Conservation (phyloP, 2,797 vertebrate species). For the Pempheris klunzingeri region DNA sequence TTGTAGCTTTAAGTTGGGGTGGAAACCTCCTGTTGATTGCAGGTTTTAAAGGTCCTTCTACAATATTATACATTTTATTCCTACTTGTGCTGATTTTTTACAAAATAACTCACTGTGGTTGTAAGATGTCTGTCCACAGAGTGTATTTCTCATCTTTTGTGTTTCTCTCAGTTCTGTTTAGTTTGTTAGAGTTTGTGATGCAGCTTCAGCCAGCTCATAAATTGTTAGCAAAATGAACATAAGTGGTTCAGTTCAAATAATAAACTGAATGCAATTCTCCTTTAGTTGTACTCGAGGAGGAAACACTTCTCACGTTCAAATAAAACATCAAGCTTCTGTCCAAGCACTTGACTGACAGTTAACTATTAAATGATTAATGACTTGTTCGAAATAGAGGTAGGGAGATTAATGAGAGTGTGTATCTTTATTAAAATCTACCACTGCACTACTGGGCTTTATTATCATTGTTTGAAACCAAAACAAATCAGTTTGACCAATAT, state of each 20-base stretch:
- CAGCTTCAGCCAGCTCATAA: neutral
- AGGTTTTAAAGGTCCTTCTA: no score
- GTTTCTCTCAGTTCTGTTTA: neutral
- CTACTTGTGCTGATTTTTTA: neutral
- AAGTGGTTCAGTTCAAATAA: neutral
- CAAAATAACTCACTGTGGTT: neutral
- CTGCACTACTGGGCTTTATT: neutral
- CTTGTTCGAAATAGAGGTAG: neutral
- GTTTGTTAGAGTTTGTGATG: neutral
- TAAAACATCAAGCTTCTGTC: neutral
- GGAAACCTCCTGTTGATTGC: neutral
- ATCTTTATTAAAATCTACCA: neutral
- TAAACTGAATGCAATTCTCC: neutral
- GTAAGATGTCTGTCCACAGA: neutral
- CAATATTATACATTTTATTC: neutral
- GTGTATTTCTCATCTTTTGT: neutral
- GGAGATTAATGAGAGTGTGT: neutral
- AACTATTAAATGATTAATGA: conserved; percentile 15
- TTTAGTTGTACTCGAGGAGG: neutral
- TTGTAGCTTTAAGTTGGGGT: neutral
- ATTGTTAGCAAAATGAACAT: neutral
- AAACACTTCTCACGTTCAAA: neutral
- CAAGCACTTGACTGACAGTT: conserved; percentile 7
- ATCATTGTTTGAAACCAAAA: neutral
- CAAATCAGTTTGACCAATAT: neutral